Evolutionary conservation across 2,888 invertebrate species (phyloP).

Genomic region (Limnephilus lunatus): DNA sequence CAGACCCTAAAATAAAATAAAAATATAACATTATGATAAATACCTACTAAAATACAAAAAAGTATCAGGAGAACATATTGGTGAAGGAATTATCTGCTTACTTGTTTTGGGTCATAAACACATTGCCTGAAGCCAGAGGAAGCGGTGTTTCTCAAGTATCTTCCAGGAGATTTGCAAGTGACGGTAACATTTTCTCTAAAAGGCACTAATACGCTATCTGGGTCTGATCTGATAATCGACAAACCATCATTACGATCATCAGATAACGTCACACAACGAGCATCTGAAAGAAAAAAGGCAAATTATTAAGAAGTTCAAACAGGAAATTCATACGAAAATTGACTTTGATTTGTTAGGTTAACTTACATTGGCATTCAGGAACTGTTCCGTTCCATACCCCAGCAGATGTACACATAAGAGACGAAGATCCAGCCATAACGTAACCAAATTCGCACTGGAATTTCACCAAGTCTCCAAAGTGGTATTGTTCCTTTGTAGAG

Average conservation of each 20-base stretch:
- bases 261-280: constrained; percentile 92
- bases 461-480: constrained; percentile 92
- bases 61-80: not conserved
- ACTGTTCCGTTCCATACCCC: constrained; percentile 96
- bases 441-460: constrained; percentile 98
- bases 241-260: constrained; percentile 93
- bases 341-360: constrained; percentile 9
- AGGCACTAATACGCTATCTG: constrained; percentile 89
- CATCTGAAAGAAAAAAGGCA: constrained; percentile 78
- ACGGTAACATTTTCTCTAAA: constrained; percentile 94
- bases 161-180: constrained; percentile 87
- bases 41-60: not conserved
- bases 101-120: constrained; percentile 94
- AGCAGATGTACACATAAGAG: constrained; percentile 90
- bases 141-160: constrained; percentile 87
- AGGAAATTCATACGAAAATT: not conserved
- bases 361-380: constrained; percentile 95
- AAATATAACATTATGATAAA: not conserved
- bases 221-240: constrained; percentile 86
- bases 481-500: constrained; percentile 88
- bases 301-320: not conserved
- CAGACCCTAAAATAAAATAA: constrained; percentile 78
- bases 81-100: constrained; percentile 69
- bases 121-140: constrained; percentile 94
- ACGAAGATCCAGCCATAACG: constrained; percentile 91